A percentile compares a stretch with the other conserved stretches of the same genome.
Conservation (phyloP, 2,888 invertebrate genomes). For the Halictus quadricinctus region DNA sequence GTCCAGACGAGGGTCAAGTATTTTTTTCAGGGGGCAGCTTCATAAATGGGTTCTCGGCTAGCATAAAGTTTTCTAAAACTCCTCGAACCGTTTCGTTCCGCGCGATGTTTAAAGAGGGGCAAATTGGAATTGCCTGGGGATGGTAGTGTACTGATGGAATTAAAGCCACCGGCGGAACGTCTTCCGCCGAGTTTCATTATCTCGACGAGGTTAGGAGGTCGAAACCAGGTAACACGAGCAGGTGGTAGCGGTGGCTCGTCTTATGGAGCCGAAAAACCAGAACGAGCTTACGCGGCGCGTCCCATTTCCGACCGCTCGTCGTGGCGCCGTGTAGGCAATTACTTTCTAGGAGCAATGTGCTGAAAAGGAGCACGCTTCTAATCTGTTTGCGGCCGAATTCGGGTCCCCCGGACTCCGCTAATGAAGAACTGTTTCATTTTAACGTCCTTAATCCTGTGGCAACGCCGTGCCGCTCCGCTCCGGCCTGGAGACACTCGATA, state of each 20-base stretch:
- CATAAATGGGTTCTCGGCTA: background rate
- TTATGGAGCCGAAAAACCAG: constrained; percentile 60
- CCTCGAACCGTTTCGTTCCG: constrained; percentile 16
- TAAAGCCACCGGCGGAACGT: constrained; percentile 44
- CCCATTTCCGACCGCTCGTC: constrained; percentile 57
- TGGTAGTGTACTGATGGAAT: constrained; percentile 41
- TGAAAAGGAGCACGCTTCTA: constrained; percentile 61
- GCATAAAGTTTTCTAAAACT: constrained; percentile 15
- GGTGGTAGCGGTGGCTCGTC: constrained; percentile 52
- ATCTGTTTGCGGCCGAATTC: constrained; percentile 73
- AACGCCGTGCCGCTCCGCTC: background rate
- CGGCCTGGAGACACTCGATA: background rate
- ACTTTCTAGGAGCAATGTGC: constrained; percentile 58
- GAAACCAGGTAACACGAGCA: constrained; percentile 55
- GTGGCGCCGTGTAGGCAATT: constrained; percentile 67
- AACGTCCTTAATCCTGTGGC: constrained; percentile 47
- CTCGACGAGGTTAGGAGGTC: constrained; percentile 54
- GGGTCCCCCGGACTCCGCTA: constrained; percentile 54
- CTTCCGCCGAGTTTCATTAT: constrained; percentile 57
- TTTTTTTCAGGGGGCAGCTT: background rate
- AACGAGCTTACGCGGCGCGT: constrained; percentile 71
- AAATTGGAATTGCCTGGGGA: constrained; percentile 45
- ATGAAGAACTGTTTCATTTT: constrained; percentile 72
- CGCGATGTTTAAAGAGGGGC: constrained; percentile 14
- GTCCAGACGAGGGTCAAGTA: background rate